phyloP scores from a whole-genome alignment of 2,113 vertebrate genomes.

The Garra rufa region DNA sequence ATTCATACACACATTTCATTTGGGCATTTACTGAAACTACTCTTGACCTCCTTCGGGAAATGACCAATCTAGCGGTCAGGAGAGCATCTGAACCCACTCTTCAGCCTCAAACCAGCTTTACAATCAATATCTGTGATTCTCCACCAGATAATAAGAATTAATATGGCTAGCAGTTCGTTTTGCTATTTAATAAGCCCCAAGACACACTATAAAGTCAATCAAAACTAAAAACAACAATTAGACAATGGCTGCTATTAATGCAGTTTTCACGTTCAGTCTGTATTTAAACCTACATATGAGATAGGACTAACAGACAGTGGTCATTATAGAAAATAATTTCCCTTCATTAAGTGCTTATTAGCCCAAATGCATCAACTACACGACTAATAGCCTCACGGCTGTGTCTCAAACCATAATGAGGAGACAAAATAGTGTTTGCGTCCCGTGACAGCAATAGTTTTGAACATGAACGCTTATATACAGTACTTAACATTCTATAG shows the following conservation, averaged over 20 bases:
- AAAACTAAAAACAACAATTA: neutral
- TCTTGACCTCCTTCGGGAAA: neutral
- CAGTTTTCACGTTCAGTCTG: neutral
- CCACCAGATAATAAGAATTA: neutral
- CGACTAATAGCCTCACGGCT: neutral
- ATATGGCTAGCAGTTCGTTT: neutral
- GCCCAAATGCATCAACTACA: neutral
- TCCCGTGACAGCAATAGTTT: neutral
- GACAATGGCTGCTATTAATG: neutral
- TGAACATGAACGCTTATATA: no score
- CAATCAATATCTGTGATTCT: neutral
- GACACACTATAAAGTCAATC: neutral
- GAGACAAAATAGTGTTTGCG: neutral
- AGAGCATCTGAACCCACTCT: neutral
- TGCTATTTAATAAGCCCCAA: neutral
- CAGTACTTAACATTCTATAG: no score
- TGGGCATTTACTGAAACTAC: neutral
- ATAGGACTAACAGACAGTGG: neutral
- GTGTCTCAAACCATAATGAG: neutral
- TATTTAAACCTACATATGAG: neutral
- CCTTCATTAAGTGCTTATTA: neutral
- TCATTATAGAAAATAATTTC: neutral
- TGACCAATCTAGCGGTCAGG: neutral
- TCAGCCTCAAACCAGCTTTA: neutral
- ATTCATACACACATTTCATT: neutral